Evolutionary conservation across 1,140 invertebrate species (phyloP).

Genomic region (Heliconius melpomene): DNA sequence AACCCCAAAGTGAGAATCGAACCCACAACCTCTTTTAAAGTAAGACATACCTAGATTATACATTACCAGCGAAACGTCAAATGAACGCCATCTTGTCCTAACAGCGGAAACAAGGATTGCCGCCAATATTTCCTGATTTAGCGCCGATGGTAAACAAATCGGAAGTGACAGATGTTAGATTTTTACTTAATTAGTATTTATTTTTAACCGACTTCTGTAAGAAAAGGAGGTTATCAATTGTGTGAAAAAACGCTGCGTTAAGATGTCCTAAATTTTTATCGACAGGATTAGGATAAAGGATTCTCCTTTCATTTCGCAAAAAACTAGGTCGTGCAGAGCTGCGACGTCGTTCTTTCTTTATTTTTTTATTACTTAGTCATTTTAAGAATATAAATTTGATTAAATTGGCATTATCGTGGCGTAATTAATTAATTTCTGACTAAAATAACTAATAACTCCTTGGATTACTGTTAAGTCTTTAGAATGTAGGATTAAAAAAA

Average conservation of each 20-base stretch:
- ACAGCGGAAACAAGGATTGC: slow-evolving; percentile 46
- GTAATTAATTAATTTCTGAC: neutral
- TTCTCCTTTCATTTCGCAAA: neutral
- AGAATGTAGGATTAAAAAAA: too few species aligned
- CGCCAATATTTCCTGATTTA: slow-evolving; percentile 44
- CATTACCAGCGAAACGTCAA: slow-evolving; percentile 30
- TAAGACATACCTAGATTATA: slow-evolving; percentile 38
- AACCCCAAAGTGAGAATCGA: neutral
- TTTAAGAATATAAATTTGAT: neutral
- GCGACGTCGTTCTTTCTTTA: slow-evolving; percentile 2
- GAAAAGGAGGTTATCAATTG: too few species aligned
- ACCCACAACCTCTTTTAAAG: too few species aligned
- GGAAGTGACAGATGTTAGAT: neutral
- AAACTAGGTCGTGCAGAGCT: slow-evolving; percentile 16
- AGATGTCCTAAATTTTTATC: neutral
- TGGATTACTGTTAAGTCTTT: too few species aligned
- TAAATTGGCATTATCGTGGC: neutral
- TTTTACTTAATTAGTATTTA: neutral
- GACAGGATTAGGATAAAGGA: neutral
- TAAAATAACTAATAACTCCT: too few species aligned
- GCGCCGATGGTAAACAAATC: neutral
- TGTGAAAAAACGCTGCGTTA: too few species aligned
- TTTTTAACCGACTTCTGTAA: too few species aligned
- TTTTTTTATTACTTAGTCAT: neutral
- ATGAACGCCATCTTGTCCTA: slow-evolving; percentile 24